A percentile compares a stretch with the other conserved stretches of the same genome.
phyloP scores from a whole-genome alignment of 2,797 vertebrate species.

The Synaphobranchus kaupii region DNA sequence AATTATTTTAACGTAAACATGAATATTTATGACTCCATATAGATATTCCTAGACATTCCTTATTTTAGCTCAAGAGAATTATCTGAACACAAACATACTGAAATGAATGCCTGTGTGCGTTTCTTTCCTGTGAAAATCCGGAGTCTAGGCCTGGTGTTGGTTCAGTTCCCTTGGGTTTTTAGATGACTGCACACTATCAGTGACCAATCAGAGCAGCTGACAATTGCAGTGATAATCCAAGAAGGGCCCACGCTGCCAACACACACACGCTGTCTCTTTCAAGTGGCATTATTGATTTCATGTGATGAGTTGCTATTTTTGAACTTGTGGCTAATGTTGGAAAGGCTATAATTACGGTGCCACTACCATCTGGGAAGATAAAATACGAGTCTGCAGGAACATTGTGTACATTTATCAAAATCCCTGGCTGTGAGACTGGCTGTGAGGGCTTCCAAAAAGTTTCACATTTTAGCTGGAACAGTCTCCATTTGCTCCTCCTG shows the following conservation, averaged over 20 bases:
- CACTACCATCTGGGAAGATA: slow-evolving; percentile 6
- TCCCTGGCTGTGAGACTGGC: background rate
- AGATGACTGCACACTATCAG: slow-evolving; percentile 30
- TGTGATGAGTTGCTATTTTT: slow-evolving; percentile 59
- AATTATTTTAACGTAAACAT: no score
- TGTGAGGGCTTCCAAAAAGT: background rate
- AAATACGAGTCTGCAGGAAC: background rate
- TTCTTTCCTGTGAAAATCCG: background rate
- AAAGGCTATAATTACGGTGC: slow-evolving; percentile 19
- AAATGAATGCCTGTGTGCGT: background rate
- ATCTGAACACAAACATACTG: background rate
- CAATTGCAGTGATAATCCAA: slow-evolving; percentile 48
- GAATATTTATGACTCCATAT: no score
- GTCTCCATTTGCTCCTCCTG: background rate
- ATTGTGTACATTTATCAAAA: background rate
- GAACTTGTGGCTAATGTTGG: slow-evolving; percentile 56
- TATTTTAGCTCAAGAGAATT: background rate
- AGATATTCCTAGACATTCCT: no score
- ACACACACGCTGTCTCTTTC: slow-evolving; percentile 55
- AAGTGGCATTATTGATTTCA: slow-evolving; percentile 72
- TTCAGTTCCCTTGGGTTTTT: slow-evolving; percentile 17
- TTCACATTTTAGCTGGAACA: background rate
- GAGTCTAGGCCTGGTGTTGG: background rate
- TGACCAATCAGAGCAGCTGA: slow-evolving; percentile 29
- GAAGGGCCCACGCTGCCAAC: slow-evolving; percentile 38